Conservation (phyloP, 1,140 invertebrate species). For the Saccostrea echinata region DNA sequence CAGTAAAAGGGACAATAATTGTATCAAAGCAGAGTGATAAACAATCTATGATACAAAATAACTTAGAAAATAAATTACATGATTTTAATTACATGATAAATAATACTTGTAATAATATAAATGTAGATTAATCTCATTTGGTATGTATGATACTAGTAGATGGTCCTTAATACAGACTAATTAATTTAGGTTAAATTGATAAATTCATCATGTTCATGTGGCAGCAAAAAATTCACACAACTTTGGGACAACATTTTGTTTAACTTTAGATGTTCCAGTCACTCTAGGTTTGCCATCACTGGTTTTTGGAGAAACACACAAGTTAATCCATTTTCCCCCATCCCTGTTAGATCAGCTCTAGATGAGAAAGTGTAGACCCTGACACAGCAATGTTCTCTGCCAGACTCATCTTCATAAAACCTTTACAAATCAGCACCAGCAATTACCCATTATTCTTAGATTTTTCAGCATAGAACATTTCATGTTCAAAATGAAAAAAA, state of each 20-base stretch:
- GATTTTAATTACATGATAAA: neutral
- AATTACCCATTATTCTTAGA: constrained; percentile 44
- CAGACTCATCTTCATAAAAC: constrained; percentile 29
- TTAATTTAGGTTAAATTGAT: neutral
- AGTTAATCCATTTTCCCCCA: constrained; percentile 12
- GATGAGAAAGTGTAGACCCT: constrained; percentile 21
- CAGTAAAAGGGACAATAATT: too few relatives aligned
- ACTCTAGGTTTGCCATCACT: constrained; percentile 47
- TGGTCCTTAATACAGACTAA: too few relatives aligned
- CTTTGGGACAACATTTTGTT: constrained; percentile 32
- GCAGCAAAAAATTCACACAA: constrained; percentile 4
- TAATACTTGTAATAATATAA: neutral
- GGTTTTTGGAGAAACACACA: constrained; percentile 36
- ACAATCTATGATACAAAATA: neutral
- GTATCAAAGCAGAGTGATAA: too few relatives aligned
- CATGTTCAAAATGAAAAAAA: constrained; percentile 8
- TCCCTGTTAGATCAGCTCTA: constrained; percentile 10
- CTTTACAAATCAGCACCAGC: neutral
- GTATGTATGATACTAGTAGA: too few relatives aligned
- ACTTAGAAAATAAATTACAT: neutral
- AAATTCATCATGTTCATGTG: neutral
- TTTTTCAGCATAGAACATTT: constrained; percentile 44
- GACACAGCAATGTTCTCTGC: constrained; percentile 23
- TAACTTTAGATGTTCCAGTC: neutral
- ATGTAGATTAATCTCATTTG: neutral